Evolutionary conservation across 37 sponge, comb jelly and placozoan species (phyloP).

Genomic region (Bolinopsis microptera): DNA sequence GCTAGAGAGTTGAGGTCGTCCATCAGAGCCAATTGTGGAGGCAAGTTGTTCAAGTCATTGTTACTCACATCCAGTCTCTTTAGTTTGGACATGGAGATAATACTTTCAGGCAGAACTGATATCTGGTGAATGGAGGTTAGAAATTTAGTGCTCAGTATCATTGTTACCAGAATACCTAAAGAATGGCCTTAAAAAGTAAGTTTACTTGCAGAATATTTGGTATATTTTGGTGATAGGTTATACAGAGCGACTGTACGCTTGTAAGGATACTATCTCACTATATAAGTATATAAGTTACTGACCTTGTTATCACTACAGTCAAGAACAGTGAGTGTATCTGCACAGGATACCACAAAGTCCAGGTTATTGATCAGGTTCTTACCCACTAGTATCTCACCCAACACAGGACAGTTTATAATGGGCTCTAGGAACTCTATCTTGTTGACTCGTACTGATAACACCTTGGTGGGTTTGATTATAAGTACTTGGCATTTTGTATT

Average conservation of each 20-base stretch:
- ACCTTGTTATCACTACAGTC: slow-evolving; percentile 39
- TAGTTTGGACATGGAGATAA: neutral
- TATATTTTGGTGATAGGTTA: too few species aligned
- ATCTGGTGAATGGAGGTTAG: too few species aligned
- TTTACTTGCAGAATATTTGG: too few species aligned
- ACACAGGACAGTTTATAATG: neutral
- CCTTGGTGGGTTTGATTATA: neutral
- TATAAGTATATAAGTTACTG: too few species aligned
- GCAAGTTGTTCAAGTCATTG: slow-evolving; percentile 28
- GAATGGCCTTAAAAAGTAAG: too few species aligned
- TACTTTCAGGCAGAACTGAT: neutral
- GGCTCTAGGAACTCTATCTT: slow-evolving; percentile 6
- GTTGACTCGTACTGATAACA: slow-evolving; percentile 12
- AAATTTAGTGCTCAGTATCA: too few species aligned
- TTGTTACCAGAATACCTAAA: too few species aligned
- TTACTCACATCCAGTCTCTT: slow-evolving; percentile 15
- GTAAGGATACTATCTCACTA: too few species aligned
- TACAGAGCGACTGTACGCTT: too few species aligned
- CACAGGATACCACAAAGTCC: neutral
- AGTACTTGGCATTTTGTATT: too few species aligned
- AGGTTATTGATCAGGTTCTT: slow-evolving; percentile 9
- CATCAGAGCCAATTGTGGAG: slow-evolving; percentile 45
- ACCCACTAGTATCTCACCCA: slow-evolving; percentile 10
- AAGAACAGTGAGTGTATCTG: neutral
- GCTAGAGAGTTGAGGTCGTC: neutral